Conservation (phyloP, 2,113 vertebrate genomes). For the Toxotes chatareus region DNA sequence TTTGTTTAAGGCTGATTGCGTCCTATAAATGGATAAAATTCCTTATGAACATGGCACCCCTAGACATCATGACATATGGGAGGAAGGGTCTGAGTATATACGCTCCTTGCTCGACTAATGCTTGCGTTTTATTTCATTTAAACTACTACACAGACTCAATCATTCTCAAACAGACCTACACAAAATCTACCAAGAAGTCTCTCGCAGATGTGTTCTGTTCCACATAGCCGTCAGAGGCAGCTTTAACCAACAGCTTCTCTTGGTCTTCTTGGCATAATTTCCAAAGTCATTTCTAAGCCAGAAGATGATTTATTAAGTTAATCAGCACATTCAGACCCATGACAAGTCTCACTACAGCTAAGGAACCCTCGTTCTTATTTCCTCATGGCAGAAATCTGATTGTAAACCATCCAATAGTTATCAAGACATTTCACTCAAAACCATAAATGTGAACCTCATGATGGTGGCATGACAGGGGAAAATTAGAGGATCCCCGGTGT, state of each 20-base stretch:
- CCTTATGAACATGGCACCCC: background rate
- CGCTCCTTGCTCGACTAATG: background rate
- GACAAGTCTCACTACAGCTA: too few relatives aligned
- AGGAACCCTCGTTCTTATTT: too few relatives aligned
- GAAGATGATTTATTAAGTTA: too few relatives aligned
- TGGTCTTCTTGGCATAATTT: too few relatives aligned
- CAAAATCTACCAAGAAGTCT: background rate
- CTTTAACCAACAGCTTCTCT: too few relatives aligned
- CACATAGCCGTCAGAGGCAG: too few relatives aligned
- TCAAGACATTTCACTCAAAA: background rate
- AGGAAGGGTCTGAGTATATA: background rate
- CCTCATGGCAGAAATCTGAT: too few relatives aligned
- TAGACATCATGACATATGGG: background rate
- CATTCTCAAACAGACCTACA: background rate
- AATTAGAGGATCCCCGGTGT: background rate
- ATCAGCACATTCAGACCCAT: too few relatives aligned
- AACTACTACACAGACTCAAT: background rate
- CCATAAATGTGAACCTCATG: background rate
- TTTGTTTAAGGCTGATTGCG: conserved; percentile 16
- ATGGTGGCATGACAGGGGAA: background rate
- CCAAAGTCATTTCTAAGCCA: too few relatives aligned
- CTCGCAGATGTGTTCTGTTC: too few relatives aligned
- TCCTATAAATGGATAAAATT: background rate
- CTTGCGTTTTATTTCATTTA: background rate
- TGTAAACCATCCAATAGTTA: background rate